phyloP scores from a whole-genome alignment of 2,888 invertebrate genomes.

The Rosalia funebris region DNA sequence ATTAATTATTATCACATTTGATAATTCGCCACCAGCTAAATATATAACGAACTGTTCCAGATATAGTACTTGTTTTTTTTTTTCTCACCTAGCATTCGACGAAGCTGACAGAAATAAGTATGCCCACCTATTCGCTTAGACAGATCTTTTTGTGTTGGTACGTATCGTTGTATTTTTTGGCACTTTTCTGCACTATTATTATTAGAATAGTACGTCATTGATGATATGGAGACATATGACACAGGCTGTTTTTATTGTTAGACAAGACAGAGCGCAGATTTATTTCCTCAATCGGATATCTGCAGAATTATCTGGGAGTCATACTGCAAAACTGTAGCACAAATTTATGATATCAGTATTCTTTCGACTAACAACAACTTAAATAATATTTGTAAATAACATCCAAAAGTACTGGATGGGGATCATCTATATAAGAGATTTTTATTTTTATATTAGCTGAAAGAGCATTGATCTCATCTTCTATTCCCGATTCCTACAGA shows the following conservation, averaged over 20 bases:
- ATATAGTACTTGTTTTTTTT: constrained; percentile 18
- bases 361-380: too few species aligned
- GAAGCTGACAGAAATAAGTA: constrained; percentile 24
- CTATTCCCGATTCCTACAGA: too few species aligned
- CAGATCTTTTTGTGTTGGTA: constrained; percentile 10
- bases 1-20: neutral
- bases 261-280: neutral
- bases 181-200: constrained; percentile 22
- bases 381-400: too few species aligned
- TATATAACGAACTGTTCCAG: constrained; percentile 4
- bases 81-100: constrained; percentile 6
- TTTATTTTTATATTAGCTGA: too few species aligned
- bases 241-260: constrained; percentile 8
- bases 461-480: too few species aligned
- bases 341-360: too few species aligned
- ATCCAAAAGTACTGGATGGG: too few species aligned
- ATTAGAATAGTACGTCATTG: constrained; percentile 20
- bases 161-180: constrained; percentile 17
- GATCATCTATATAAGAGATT: too few species aligned
- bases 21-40: constrained; percentile 8
- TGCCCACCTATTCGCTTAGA: constrained; percentile 25
- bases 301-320: too few species aligned
- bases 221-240: constrained; percentile 19
- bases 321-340: too few species aligned
- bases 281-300: constrained; percentile 5